These are phyloP conservation scores for Falco punctatus DNA, from an alignment of 2,113 vertebrate genomes.

Conservation along the genomic window DNA sequence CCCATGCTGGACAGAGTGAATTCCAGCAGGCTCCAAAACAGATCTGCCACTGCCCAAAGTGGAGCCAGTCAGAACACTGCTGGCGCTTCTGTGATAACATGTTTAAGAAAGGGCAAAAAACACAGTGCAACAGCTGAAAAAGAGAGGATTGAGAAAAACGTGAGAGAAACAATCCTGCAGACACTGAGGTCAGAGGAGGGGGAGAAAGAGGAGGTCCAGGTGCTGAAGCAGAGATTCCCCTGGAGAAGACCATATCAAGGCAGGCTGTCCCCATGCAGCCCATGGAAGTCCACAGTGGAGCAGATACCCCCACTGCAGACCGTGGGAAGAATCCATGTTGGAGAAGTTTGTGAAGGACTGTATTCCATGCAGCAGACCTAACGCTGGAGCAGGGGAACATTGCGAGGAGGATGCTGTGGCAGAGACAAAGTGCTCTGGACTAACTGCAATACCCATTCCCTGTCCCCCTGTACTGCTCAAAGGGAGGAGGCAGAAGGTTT, in stretches of 20 bases:
- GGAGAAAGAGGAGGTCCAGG: not conserved
- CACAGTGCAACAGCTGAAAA: not conserved
- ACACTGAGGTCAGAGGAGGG: not conserved
- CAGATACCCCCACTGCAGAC: not conserved
- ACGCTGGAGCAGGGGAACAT: not conserved
- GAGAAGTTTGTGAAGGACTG: not conserved
- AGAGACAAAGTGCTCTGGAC: not conserved
- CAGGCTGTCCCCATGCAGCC: not conserved
- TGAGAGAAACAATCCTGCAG: not conserved
- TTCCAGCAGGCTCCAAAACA: not conserved
- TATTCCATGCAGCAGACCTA: not conserved
- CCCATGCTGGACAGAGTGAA: not conserved
- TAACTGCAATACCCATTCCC: not conserved
- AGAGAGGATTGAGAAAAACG: not conserved
- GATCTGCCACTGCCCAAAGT: not conserved
- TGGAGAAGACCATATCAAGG: not conserved
- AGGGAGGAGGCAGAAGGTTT: not conserved
- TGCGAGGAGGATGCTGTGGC: not conserved
- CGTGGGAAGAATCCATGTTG: fast-evolving
- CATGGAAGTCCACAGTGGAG: no score
- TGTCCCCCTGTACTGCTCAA: fast-evolving
- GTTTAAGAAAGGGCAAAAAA: not conserved
- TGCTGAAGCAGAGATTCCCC: fast-evolving
- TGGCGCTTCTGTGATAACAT: not conserved
- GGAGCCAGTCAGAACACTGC: not conserved